These are phyloP conservation scores for Drosophila dunni DNA, from an alignment of 1,140 invertebrate species.

Conservation along the genomic window DNA sequence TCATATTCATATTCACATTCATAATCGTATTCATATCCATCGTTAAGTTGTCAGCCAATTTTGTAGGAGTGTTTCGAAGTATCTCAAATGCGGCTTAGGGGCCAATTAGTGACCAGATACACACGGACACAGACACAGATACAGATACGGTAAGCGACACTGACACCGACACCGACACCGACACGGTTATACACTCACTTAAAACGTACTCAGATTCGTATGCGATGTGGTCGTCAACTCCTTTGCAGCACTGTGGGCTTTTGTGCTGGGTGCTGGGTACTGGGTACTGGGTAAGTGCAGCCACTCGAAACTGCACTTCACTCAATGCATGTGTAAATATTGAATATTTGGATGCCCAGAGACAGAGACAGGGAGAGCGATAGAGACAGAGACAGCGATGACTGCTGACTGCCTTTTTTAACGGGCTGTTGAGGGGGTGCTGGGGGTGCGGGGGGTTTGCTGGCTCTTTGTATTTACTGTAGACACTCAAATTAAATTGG, in stretches of 20 bases:
- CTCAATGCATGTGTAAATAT: constrained; percentile 82
- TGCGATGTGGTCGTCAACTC: constrained; percentile 12
- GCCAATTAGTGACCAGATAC: constrained; percentile 64
- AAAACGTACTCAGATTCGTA: constrained; percentile 38
- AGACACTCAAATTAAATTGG: constrained; percentile 83
- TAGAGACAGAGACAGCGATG: constrained; percentile 16
- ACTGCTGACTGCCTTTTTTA: constrained; percentile 62
- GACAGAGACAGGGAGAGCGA: constrained; percentile 16
- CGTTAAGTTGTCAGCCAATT: constrained; percentile 20
- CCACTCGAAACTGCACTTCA: constrained; percentile 74
- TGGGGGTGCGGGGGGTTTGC: neutral
- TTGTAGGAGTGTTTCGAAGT: constrained; percentile 22
- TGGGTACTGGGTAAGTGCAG: constrained; percentile 53
- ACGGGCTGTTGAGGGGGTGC: constrained; percentile 17
- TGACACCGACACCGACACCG: constrained; percentile 16
- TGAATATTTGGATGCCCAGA: constrained; percentile 73
- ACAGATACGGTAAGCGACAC: neutral
- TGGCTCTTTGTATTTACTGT: constrained; percentile 65
- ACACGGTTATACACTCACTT: constrained; percentile 18
- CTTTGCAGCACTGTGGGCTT: constrained; percentile 39
- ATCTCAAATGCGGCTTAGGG: constrained; percentile 38
- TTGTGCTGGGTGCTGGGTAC: no score
- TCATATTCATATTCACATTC: constrained; percentile 17
- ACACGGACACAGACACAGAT: constrained; percentile 44
- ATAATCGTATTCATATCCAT: constrained; percentile 50